Base-by-base conservation (phyloP, 2,797 vertebrate genomes). In the Diceros bicornis region DNA sequence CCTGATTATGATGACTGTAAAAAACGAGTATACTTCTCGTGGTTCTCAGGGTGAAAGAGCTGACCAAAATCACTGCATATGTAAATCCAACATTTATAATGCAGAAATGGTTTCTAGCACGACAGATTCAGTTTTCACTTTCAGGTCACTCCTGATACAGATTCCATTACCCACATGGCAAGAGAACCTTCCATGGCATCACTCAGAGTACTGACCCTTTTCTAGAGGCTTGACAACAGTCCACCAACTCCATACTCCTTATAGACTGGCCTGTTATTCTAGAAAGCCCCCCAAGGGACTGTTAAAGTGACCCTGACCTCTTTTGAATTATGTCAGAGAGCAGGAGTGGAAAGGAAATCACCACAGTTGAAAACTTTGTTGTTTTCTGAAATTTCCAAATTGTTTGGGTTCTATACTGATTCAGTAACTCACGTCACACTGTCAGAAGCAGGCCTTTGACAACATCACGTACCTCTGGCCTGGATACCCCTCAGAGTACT, bases 401-500 rank as follows among this genome's bases (percentile, higher is more conserved):
- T 29, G n/a, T 23, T 14, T 29, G 7, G 41, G 25, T 66, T 47
- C n/a, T 29, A 61, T 6, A 57, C 3, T 6, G 34, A 89, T 27
- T 8, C 9, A 3, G 50, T 12, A 17, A 41, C 37, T 57, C 32
- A 12, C 18, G 32, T 20, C 20, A 1, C 79, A 37, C 9, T 3
- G 27, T 52, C 32, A 23, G 59, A 59, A 93, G 50, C 74, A 47
- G 41, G 34, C 82, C 47, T 78, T 32, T 37, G 75, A 50, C 10
- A 57, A 16, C 25, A 7, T 32, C 62, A 59, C 97, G 68, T 75
- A 99, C 99, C 99, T 99, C 98, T 99, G 99, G 71, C 99, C 99
- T 0, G 99, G 99, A 98, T 99, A 99, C 1, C 99, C 99, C 96
- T 99, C 99, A 0, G 99, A 99, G 98, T 99, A 99, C 98, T 99